Evolutionary conservation across 2,113 vertebrate genomes (phyloP), one percentile per base, ranked within the genome.

Genomic region (Mandrillus leucophaeus): DNA sequence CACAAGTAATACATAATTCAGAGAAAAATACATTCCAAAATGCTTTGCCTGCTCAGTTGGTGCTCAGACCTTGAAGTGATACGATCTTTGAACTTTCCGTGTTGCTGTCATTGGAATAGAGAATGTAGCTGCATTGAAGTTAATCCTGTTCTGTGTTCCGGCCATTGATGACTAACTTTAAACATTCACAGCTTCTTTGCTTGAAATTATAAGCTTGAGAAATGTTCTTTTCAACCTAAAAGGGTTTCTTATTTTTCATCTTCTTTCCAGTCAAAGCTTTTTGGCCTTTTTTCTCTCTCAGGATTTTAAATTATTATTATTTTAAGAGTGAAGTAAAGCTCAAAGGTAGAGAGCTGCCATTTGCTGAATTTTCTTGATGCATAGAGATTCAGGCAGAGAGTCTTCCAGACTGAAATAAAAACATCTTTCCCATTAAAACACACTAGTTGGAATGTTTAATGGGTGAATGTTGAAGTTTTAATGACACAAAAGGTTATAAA

Each of bases 261-360:
- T 10, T 75, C 11, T 75, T 94, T 68, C 76, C 27, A 22, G 59
- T 78, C 57, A 73, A 68, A 68, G 40, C 66, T 90, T 1, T 76
- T 87, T 30, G 7, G 1, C 55, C 48, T 55, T 82, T 90, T 93
- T 86, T 96, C 35, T 75, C 76, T 88, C 22, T 38, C 17, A 1
- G 30, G 57, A 90, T 85, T 93, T 88, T 66, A 66, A 27, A 48
- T 66, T 75, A 22, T 23, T 59, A 50, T 57, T 93, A 75, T 81
- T 92, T 96, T 76, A 43, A 66, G 45, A 72, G 61, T 88, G 61
- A 95, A 79, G 14, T 94, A 61, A 92, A 89, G 35, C 40, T n/a
- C 59, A 79, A 52, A 92, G 40, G 72, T 95, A 64, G 68, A 76
- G 52, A 78, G 59, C 78, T 96, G 20, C 48, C 79, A 61, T 85